A percentile compares a stretch with the other conserved stretches of the same genome.
These are phyloP conservation scores for Hymenochirus boettgeri DNA, from an alignment of 2,113 vertebrate species.

Conservation along the genomic window DNA sequence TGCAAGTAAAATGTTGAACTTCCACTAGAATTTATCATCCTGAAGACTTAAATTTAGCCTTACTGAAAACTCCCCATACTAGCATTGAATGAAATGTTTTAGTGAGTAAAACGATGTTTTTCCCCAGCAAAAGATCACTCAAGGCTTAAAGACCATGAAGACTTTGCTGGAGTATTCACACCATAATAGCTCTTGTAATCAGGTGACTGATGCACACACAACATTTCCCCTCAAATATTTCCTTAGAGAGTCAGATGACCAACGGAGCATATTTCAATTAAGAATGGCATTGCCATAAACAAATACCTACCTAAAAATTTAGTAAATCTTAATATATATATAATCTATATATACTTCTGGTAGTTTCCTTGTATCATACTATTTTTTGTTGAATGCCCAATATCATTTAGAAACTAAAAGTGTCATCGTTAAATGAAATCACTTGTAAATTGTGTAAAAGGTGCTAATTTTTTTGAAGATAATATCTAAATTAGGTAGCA, in stretches of 20 bases:
- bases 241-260: not conserved
- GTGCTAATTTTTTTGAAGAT: too few relatives aligned
- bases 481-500: too few relatives aligned
- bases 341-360: too few relatives aligned
- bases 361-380: too few relatives aligned
- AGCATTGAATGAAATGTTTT: not conserved
- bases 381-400: too few relatives aligned
- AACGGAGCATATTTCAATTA: not conserved
- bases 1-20: constrained; percentile 9
- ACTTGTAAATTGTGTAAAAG: too few relatives aligned
- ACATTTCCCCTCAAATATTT: not conserved
- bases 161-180: not conserved
- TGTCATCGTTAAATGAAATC: too few relatives aligned
- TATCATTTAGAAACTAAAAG: too few relatives aligned
- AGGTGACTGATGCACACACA: not conserved
- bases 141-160: constrained; percentile 2
- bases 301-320: too few relatives aligned
- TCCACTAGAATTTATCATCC: constrained; percentile 5
- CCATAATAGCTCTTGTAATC: not conserved
- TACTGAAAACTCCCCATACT: not conserved
- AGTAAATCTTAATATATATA: too few relatives aligned
- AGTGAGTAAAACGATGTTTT: not conserved
- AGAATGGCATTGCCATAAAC: too few relatives aligned
- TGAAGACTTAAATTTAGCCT: not conserved
- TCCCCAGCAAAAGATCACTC: constrained; percentile 8